phyloP scores from a whole-genome alignment of 1,140 invertebrate genomes.

The Paracyclopina nana region DNA sequence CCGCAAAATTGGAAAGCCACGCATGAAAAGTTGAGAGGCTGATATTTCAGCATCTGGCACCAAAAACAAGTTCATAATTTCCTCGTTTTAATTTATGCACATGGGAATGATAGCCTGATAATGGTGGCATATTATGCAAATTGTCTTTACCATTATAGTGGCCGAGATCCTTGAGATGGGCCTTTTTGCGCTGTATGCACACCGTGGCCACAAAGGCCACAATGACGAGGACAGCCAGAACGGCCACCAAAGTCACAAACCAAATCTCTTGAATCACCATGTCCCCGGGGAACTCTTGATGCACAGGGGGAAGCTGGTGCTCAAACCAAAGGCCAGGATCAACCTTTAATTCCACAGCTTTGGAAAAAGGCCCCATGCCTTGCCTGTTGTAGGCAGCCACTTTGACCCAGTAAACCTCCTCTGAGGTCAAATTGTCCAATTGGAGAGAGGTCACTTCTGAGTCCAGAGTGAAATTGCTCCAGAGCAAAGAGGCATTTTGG shows the following conservation, averaged over 20 bases:
- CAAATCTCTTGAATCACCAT: constrained; percentile 8
- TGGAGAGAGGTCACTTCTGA: neutral
- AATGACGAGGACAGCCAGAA: neutral
- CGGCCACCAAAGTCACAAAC: constrained; percentile 6
- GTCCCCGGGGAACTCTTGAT: neutral
- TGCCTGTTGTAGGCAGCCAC: constrained; percentile 6
- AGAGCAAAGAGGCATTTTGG: neutral
- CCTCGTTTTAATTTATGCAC: too few relatives aligned
- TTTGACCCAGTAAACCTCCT: neutral
- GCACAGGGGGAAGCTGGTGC: neutral
- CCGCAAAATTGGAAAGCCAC: too few relatives aligned
- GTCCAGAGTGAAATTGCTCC: constrained; percentile 2
- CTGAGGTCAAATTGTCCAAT: neutral
- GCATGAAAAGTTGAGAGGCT: too few relatives aligned
- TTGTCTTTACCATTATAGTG: constrained; percentile 12
- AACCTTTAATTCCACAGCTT: neutral
- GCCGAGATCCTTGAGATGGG: neutral
- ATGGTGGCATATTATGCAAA: neutral
- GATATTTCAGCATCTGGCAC: too few relatives aligned
- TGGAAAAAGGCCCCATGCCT: neutral
- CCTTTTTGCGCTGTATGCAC: neutral
- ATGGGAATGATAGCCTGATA: too few relatives aligned
- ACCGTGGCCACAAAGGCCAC: constrained; percentile 2
- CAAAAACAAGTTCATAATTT: too few relatives aligned
- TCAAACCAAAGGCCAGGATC: neutral